These are phyloP conservation scores for Paracentrotus lividus DNA, from an alignment of 53 echinoderm and acorn worm genomes.

Conservation along the genomic window DNA sequence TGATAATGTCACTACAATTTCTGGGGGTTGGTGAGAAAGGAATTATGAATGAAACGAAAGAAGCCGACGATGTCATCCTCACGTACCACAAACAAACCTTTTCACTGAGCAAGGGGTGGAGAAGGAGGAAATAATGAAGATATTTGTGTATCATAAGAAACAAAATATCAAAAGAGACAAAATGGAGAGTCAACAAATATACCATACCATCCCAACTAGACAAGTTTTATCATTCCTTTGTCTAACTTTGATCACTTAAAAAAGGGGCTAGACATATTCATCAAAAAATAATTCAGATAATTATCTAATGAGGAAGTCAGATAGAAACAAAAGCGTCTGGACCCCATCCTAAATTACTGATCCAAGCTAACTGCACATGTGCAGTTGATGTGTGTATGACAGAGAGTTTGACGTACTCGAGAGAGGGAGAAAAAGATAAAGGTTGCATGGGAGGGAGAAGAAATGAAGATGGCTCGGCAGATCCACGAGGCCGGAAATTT, in stretches of 20 bases:
- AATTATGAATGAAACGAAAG: constrained; percentile 50
- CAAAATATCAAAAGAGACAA: background rate
- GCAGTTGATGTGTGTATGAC: background rate
- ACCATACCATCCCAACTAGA: background rate
- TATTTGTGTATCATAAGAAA: too few relatives aligned
- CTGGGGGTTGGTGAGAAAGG: constrained; percentile 21
- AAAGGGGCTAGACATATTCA: background rate
- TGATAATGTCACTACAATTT: constrained; percentile 60
- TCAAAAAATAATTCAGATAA: background rate
- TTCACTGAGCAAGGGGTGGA: background rate
- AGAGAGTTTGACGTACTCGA: too few relatives aligned
- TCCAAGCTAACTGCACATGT: background rate
- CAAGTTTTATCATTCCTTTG: background rate
- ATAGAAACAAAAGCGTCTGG: constrained; percentile 45
- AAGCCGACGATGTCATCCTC: background rate
- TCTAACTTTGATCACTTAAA: background rate
- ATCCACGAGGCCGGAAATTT: constrained; percentile 65
- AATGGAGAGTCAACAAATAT: background rate
- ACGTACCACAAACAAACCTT: background rate
- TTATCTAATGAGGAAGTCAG: constrained; percentile 7
- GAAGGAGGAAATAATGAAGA: background rate
- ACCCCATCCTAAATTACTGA: constrained; percentile 20
- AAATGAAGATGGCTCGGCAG: constrained; percentile 62
- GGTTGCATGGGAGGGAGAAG: background rate
- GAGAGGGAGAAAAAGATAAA: constrained; percentile 34